phyloP scores from a whole-genome alignment of 1,140 invertebrate genomes.

The Leptinotarsa lineolata region DNA sequence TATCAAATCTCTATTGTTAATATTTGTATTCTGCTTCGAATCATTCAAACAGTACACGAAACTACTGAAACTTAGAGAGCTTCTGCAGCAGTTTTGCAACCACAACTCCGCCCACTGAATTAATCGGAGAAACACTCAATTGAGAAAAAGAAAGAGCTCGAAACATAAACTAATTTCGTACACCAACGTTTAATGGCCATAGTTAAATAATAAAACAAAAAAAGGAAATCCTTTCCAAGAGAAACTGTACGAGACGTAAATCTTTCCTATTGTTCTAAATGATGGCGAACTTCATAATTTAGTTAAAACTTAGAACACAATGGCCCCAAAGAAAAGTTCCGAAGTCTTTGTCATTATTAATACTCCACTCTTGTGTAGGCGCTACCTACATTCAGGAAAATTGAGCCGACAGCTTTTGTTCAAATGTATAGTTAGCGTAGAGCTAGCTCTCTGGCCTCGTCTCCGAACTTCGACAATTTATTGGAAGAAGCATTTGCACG shows the following conservation, averaged over 20 bases:
- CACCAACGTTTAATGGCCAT: neutral
- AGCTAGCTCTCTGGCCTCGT: neutral
- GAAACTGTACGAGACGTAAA: constrained; percentile 26
- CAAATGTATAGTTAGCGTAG: constrained; percentile 11
- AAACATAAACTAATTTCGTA: constrained; percentile 2
- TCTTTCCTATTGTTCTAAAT: constrained; percentile 35
- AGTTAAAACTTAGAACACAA: constrained; percentile 39
- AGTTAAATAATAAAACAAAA: constrained; percentile 4
- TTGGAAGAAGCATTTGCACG: neutral
- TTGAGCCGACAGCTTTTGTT: constrained; percentile 11
- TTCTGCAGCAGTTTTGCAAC: too few relatives aligned
- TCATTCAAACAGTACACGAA: too few relatives aligned
- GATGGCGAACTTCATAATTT: constrained; percentile 35
- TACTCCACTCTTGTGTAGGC: constrained; percentile 30
- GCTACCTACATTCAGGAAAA: constrained; percentile 30
- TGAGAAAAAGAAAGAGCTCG: too few relatives aligned
- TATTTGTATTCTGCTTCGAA: too few relatives aligned
- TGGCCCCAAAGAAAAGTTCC: constrained; percentile 35
- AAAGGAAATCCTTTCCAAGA: neutral
- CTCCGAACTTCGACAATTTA: constrained; percentile 10
- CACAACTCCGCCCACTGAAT: too few relatives aligned
- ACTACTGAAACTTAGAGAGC: too few relatives aligned
- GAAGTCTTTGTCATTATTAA: constrained; percentile 37
- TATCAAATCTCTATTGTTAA: too few relatives aligned
- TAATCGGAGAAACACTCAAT: too few relatives aligned